phyloP scores from a whole-genome alignment of 1,140 invertebrate genomes.

The Daktulosphaira vitifoliae region DNA sequence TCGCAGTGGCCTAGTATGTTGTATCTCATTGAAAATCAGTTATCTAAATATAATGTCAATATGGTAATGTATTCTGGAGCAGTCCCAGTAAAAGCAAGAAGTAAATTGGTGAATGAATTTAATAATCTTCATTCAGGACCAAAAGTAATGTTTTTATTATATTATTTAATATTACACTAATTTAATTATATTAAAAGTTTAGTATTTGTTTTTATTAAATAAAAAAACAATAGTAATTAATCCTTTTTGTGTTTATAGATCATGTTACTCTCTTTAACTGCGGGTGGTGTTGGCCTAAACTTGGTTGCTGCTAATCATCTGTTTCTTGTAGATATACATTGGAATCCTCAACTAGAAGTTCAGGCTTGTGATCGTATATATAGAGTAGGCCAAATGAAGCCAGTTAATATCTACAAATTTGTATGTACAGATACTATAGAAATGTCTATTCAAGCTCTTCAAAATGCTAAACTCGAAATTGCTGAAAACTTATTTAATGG shows the following conservation, averaged over 20 bases:
- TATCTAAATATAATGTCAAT: conserved; percentile 41
- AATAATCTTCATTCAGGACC: neutral
- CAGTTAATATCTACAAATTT: conserved; percentile 74
- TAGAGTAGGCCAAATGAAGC: conserved; percentile 72
- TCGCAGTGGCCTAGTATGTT: conserved; percentile 79
- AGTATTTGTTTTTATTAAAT: neutral
- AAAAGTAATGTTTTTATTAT: neutral
- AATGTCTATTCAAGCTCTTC: neutral
- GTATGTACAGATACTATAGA: conserved; percentile 31
- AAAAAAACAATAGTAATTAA: too few relatives aligned
- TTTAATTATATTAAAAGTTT: too few relatives aligned
- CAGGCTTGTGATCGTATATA: conserved; percentile 88
- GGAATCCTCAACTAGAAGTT: conserved; percentile 86
- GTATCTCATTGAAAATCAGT: conserved; percentile 54
- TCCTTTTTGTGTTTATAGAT: neutral
- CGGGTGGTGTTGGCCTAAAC: conserved; percentile 84
- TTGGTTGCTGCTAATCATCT: conserved; percentile 81
- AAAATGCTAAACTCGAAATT: neutral
- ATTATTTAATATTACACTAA: too few relatives aligned
- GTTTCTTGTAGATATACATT: conserved; percentile 79
- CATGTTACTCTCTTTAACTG: conserved; percentile 71
- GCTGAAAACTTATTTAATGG: neutral
- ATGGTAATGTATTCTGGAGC: neutral
- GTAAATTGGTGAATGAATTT: neutral
- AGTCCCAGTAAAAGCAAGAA: neutral